phyloP scores from a whole-genome alignment of 2,888 invertebrate genomes.

The Mylabris sibirica region DNA sequence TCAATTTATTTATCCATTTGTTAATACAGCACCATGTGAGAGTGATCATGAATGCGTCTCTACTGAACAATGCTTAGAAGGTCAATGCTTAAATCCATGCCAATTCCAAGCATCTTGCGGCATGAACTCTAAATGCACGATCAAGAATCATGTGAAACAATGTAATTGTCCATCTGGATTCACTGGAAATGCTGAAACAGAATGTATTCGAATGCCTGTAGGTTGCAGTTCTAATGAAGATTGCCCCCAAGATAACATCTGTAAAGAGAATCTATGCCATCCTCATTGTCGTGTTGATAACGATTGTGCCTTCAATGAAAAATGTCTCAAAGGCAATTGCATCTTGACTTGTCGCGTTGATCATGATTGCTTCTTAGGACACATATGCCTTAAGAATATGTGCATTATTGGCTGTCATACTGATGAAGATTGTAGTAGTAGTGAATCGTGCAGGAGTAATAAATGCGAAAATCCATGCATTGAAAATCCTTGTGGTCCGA shows the following conservation, averaged over 20 bases:
- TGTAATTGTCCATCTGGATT: slow-evolving; percentile 87
- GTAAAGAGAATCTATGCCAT: slow-evolving; percentile 83
- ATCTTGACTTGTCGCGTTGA: slow-evolving; percentile 90
- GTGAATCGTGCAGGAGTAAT: slow-evolving; percentile 82
- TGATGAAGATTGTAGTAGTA: slow-evolving; percentile 87
- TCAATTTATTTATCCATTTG: not conserved
- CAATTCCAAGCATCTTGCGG: slow-evolving; percentile 80
- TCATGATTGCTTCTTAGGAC: slow-evolving; percentile 91
- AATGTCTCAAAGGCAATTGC: slow-evolving; percentile 83
- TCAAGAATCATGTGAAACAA: slow-evolving; percentile 75
- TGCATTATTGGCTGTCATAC: slow-evolving; percentile 86
- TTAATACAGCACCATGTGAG: slow-evolving; percentile 73
- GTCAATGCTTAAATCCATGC: slow-evolving; percentile 85
- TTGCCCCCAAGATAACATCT: slow-evolving; percentile 75
- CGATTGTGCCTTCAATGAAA: slow-evolving; percentile 89
- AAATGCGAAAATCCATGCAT: slow-evolving; percentile 81
- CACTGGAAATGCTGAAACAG: slow-evolving; percentile 83
- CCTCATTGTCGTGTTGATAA: slow-evolving; percentile 79
- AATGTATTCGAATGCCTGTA: slow-evolving; percentile 85
- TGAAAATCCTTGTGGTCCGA: slow-evolving; percentile 83
- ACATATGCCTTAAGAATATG: slow-evolving; percentile 85
- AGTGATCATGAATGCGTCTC: slow-evolving; percentile 80
- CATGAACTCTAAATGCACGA: slow-evolving; percentile 80
- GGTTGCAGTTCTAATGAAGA: slow-evolving; percentile 75
- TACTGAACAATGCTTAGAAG: slow-evolving; percentile 80